A percentile compares a stretch with the other conserved stretches of the same genome.
phyloP scores from a whole-genome alignment of 2,888 invertebrate species.

The Lycia hirtaria region DNA sequence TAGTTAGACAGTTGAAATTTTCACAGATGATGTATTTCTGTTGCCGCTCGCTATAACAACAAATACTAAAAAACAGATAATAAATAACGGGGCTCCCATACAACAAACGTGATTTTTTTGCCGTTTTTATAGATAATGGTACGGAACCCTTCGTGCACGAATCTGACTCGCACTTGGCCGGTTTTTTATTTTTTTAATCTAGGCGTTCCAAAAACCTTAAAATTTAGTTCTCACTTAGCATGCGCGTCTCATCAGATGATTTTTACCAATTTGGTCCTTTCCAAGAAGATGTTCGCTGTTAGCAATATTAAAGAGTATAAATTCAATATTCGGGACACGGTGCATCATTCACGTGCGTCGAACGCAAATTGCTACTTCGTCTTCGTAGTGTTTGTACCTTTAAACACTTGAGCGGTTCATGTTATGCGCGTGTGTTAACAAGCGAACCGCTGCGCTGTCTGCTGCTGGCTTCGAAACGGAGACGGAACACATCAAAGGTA shows the following conservation, averaged over 20 bases:
- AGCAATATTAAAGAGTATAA: constrained; percentile 60
- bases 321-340: constrained; percentile 58
- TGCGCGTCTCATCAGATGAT: constrained; percentile 50
- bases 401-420: constrained; percentile 9
- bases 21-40: too few species aligned
- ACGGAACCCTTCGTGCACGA: too few species aligned
- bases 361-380: constrained; percentile 72
- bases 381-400: constrained; percentile 47
- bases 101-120: too few species aligned
- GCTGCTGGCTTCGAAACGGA: constrained; percentile 51
- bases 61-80: too few species aligned
- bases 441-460: constrained; percentile 68
- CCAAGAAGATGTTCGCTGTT: constrained; percentile 62
- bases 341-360: constrained; percentile 65
- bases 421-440: constrained; percentile 50
- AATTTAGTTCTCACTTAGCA: constrained; percentile 47
- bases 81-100: too few species aligned
- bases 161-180: too few species aligned
- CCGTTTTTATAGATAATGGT: too few species aligned
- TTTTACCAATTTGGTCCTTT: constrained; percentile 60
- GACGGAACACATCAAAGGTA: constrained; percentile 59
- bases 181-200: constrained; percentile 3
- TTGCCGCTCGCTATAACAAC: too few species aligned
- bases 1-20: too few species aligned
- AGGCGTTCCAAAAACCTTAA: constrained; percentile 37